A percentile compares a stretch with the other conserved stretches of the same genome.
Evolutionary conservation across 1,140 invertebrate genomes (phyloP).

Genomic region (Drosophila grimshawi): DNA sequence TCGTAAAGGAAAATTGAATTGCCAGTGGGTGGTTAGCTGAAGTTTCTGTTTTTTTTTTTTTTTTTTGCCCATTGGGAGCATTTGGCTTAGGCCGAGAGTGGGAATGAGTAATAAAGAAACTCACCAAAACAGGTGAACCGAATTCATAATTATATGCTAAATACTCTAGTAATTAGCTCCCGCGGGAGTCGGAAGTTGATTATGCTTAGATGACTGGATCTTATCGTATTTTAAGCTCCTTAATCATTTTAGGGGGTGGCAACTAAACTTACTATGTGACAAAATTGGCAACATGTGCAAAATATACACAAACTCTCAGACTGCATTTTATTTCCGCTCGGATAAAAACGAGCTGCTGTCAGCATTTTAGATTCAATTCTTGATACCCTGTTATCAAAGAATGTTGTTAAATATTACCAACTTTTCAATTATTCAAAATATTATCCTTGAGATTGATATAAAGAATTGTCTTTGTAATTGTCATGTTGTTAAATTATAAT

Average conservation of each 20-base stretch:
- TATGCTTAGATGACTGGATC: constrained; percentile 41
- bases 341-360: constrained; percentile 37
- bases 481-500: too few species aligned
- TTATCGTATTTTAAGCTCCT: constrained; percentile 39
- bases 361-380: constrained; percentile 18
- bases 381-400: background rate
- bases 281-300: constrained; percentile 63
- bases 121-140: constrained; percentile 33
- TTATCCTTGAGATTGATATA: too few species aligned
- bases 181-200: constrained; percentile 61
- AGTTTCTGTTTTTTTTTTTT: constrained; percentile 5
- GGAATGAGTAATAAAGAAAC: background rate
- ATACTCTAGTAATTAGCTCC: constrained; percentile 75
- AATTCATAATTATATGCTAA: constrained; percentile 80
- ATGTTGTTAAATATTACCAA: background rate
- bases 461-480: too few species aligned
- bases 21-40: constrained; percentile 54
- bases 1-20: constrained; percentile 80
- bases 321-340: constrained; percentile 6
- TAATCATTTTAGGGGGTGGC: constrained; percentile 3
- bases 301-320: constrained; percentile 35
- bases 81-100: constrained; percentile 28
- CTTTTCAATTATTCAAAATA: too few species aligned
- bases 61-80: constrained; percentile 27
- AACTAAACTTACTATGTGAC: constrained; percentile 17